These are phyloP conservation scores for Halisarca cf. caerulea DNA, from an alignment of 37 sponge, comb jelly and placozoan species.

Conservation along the genomic window DNA sequence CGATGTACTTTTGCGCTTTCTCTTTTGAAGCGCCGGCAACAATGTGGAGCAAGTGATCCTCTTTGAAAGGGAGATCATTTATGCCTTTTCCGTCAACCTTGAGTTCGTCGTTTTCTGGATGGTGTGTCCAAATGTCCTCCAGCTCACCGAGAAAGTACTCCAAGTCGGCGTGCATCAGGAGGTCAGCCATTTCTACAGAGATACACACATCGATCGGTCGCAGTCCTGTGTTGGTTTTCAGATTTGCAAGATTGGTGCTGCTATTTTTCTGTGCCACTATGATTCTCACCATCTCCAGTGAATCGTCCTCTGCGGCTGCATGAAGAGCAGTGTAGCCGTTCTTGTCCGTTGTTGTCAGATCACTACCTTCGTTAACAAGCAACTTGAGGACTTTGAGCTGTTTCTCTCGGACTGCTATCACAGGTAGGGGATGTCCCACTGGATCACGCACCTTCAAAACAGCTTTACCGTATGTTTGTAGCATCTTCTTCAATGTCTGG, in stretches of 20 bases:
- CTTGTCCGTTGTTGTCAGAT: conserved; percentile 40
- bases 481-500: conserved; percentile 44
- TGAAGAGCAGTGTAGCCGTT: conserved; percentile 69
- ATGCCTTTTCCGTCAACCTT: not conserved
- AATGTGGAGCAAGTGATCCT: not conserved
- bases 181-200: conserved; percentile 58
- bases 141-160: conserved; percentile 1
- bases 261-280: conserved; percentile 6
- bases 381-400: conserved; percentile 42
- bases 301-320: conserved; percentile 65
- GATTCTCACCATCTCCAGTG: conserved; percentile 49
- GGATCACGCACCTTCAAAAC: conserved; percentile 57
- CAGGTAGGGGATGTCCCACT: conserved; percentile 55
- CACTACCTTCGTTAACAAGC: conserved; percentile 55
- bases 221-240: conserved; percentile 45
- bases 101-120: not conserved
- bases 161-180: conserved; percentile 66
- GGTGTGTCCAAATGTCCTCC: not conserved
- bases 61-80: not conserved
- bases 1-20: not conserved
- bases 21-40: not conserved
- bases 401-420: conserved; percentile 61
- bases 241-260: conserved; percentile 20
- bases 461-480: conserved; percentile 29
- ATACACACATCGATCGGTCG: conserved; percentile 65